A percentile compares a stretch with the other conserved stretches of the same genome.
phyloP scores from a whole-genome alignment of 2,797 vertebrate genomes.

The Dipus sagitta region DNA sequence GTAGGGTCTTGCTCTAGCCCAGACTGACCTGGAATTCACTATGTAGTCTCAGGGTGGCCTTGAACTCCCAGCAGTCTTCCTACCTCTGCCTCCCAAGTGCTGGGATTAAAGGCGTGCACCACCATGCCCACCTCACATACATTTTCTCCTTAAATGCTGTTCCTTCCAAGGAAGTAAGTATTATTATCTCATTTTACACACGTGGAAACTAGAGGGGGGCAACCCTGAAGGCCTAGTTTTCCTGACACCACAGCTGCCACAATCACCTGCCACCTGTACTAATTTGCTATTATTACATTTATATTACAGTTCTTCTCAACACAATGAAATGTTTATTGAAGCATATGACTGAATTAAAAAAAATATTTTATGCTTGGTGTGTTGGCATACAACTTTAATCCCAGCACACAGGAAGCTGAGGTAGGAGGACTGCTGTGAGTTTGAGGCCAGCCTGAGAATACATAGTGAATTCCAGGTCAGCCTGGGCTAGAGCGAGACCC shows the following conservation, averaged over 20 bases:
- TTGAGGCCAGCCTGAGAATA: no score
- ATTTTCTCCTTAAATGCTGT: conserved; percentile 4
- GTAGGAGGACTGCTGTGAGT: no score
- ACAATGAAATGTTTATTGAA: background rate
- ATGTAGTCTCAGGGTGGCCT: no score
- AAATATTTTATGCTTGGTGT: background rate
- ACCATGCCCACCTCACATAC: background rate
- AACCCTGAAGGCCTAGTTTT: background rate
- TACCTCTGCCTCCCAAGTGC: no score
- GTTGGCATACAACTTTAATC: no score
- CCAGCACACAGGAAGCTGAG: no score
- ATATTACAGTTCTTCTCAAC: background rate
- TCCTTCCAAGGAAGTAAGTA: background rate
- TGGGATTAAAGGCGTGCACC: no score
- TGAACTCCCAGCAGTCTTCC: no score
- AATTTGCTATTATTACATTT: background rate
- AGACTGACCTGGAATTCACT: no score
- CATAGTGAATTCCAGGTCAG: no score
- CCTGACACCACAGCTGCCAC: background rate
- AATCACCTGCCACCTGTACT: background rate
- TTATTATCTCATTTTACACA: background rate
- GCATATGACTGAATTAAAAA: background rate
- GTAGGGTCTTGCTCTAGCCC: no score
- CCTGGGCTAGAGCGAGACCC: no score
- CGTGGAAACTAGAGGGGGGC: background rate